Percentiles rank a stretch among this genome's conserved stretches.
These are phyloP conservation scores for Phodopus roborovskii DNA, from an alignment of 2,113 vertebrate species.

Conservation along the genomic window DNA sequence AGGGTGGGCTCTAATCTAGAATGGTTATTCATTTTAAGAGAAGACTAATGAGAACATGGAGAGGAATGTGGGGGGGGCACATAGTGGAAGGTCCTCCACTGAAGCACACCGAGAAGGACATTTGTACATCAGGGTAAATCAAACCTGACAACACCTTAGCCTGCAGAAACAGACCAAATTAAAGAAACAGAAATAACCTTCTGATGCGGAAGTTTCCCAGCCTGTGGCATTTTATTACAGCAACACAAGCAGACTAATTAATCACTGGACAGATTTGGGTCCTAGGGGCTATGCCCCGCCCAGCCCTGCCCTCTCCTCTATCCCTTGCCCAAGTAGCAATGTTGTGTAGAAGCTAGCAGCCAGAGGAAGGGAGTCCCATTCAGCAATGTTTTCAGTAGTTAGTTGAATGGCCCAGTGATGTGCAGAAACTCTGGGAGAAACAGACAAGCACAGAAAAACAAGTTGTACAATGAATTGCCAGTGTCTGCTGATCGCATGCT, in stretches of 20 bases:
- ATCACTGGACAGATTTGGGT: background rate
- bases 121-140: background rate
- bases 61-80: background rate
- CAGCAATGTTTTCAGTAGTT: background rate
- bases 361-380: background rate
- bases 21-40: background rate
- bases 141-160: background rate
- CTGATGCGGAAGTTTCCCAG: background rate
- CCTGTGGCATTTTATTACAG: background rate
- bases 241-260: background rate
- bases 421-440: background rate
- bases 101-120: background rate
- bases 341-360: background rate
- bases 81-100: background rate
- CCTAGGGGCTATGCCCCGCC: too few species aligned
- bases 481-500: background rate
- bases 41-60: background rate
- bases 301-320: background rate
- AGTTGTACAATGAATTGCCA: background rate
- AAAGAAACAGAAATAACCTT: background rate
- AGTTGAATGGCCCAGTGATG: background rate
- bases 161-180: background rate
- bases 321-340: background rate
- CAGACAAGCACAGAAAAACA: background rate
- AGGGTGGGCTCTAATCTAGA: background rate